Conservation (phyloP, 2,113 vertebrate species). For the Atlantisia rogersi region DNA sequence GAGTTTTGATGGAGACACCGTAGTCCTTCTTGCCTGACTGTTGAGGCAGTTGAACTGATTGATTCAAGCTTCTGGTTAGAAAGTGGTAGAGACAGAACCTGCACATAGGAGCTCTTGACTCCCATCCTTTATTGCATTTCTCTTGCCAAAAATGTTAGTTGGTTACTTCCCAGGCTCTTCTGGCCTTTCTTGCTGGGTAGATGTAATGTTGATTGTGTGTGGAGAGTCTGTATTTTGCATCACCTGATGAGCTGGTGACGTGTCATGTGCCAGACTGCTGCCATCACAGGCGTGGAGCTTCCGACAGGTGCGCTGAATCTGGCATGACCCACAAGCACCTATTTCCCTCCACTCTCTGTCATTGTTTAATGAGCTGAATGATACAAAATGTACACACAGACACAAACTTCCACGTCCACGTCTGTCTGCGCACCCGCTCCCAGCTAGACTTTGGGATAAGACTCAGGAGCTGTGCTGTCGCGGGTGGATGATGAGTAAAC, state of each 20-base stretch:
- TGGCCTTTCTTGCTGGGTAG: background rate
- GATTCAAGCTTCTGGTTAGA: background rate
- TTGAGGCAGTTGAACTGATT: background rate
- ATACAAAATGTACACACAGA: background rate
- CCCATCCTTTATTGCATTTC: background rate
- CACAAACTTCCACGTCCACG: background rate
- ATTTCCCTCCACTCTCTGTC: background rate
- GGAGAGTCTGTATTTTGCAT: background rate
- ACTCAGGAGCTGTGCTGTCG: background rate
- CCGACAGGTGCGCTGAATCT: background rate
- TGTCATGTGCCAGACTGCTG: background rate
- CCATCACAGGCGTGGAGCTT: background rate
- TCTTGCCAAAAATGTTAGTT: background rate
- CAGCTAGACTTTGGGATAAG: background rate
- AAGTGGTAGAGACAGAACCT: background rate
- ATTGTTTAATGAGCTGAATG: background rate
- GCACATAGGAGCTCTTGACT: background rate
- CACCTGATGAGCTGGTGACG: background rate
- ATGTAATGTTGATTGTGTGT: background rate
- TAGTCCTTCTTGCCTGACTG: background rate
- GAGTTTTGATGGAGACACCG: background rate
- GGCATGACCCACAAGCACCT: background rate
- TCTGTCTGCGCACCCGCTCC: background rate
- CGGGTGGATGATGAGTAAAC: background rate
- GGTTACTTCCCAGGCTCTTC: background rate